These are phyloP conservation scores for Cyphomyrus discorhynchus DNA, from an alignment of 2,113 vertebrate species.

Conservation along the genomic window DNA sequence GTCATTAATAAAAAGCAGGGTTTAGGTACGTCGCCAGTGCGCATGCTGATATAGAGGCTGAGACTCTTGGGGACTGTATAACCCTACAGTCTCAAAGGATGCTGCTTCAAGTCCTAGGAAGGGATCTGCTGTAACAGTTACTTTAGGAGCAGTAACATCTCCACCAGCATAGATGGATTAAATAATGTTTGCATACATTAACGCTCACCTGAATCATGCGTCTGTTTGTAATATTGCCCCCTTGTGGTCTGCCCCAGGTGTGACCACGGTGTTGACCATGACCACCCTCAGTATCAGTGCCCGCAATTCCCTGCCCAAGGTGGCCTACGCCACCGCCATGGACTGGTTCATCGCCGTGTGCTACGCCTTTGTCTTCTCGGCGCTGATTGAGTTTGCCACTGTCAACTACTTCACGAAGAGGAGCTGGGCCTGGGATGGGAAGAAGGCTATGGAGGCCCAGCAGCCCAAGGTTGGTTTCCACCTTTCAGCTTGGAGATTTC, in stretches of 20 bases:
- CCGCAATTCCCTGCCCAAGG: conserved; percentile 91
- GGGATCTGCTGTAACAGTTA: not conserved
- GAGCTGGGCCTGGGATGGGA: conserved; percentile 99
- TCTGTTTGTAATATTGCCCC: not conserved
- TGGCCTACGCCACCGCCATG: conserved; percentile 96
- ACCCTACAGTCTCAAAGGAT: not conserved
- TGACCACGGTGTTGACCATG: conserved; percentile 97
- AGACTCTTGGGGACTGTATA: not conserved
- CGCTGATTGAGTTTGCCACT: conserved; percentile 92
- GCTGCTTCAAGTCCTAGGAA: not conserved
- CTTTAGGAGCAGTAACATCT: not conserved
- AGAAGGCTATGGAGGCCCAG: conserved; percentile 87
- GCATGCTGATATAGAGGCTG: not conserved
- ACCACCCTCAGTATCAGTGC: conserved; percentile 97
- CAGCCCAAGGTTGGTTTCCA: conserved; percentile 75
- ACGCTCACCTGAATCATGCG: not conserved
- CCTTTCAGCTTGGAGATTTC: not conserved
- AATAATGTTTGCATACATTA: not conserved
- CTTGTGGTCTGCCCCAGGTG: conserved; percentile 60
- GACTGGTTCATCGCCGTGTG: conserved; percentile 99
- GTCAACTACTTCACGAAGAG: conserved; percentile 98
- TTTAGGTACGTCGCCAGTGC: not conserved
- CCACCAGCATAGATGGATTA: not conserved
- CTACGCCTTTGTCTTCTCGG: conserved; percentile 95
- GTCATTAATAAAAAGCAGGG: conserved; percentile 12